phyloP scores from a whole-genome alignment of 2,113 vertebrate genomes.

The Cheilinus undulatus region DNA sequence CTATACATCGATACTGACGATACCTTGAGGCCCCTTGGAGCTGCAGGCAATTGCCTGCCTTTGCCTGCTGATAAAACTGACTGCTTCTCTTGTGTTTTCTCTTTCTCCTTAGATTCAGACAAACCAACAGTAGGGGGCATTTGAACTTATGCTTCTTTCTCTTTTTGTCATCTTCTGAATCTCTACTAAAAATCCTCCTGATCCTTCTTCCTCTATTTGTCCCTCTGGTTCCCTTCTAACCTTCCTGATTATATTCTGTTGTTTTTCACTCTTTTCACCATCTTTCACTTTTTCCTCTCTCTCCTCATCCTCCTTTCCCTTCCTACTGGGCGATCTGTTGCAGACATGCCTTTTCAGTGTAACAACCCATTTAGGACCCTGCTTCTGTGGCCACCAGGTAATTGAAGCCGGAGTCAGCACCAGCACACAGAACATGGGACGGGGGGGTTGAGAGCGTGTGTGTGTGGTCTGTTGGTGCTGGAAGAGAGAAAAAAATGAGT shows the following conservation, averaged over 20 bases:
- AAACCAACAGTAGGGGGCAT: background rate
- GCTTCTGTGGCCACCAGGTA: constrained; percentile 80
- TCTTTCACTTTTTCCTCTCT: constrained; percentile 11
- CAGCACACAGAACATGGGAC: constrained; percentile 83
- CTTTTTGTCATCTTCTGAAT: background rate
- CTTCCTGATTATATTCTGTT: background rate
- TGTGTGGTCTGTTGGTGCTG: constrained; percentile 28
- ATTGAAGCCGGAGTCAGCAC: constrained; percentile 87
- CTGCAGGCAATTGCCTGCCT: too few relatives aligned
- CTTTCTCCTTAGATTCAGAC: background rate
- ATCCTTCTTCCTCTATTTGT: background rate
- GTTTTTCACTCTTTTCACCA: constrained; percentile 10
- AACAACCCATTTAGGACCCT: constrained; percentile 90
- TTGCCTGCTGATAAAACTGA: too few relatives aligned
- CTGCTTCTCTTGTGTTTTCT: background rate
- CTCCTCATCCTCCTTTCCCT: constrained; percentile 31
- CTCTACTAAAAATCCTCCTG: background rate
- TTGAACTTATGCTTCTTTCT: background rate
- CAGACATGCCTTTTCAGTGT: constrained; percentile 88
- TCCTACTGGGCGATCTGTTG: constrained; percentile 72
- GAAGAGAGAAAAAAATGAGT: constrained; percentile 19
- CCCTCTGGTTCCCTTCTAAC: background rate
- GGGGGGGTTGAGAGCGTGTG: constrained; percentile 76
- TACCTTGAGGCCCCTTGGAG: too few relatives aligned
- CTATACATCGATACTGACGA: too few relatives aligned